Evolutionary conservation across 1,140 invertebrate genomes (phyloP).

Genomic region (Macrocentrus cingulum): DNA sequence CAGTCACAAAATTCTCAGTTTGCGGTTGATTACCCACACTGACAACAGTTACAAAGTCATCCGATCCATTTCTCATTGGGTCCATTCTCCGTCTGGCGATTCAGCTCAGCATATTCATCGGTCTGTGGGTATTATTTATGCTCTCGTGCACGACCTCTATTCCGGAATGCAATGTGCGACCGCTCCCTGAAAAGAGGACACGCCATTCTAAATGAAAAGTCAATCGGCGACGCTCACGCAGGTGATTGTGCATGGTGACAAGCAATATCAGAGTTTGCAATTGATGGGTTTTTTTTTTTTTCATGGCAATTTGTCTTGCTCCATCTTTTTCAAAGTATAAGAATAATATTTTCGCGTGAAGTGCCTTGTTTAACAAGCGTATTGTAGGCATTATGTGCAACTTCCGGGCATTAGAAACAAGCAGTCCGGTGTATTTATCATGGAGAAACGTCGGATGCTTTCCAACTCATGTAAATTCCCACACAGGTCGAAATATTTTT

Average conservation of each 20-base stretch:
- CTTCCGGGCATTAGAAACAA: not conserved
- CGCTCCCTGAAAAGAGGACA: slow-evolving; percentile 41
- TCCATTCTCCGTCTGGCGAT: slow-evolving; percentile 35
- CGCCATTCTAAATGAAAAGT: slow-evolving; percentile 23
- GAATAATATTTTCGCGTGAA: too few species aligned
- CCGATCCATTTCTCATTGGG: slow-evolving; percentile 36
- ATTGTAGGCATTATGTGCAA: not conserved
- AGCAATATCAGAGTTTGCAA: not conserved
- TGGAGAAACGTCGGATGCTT: slow-evolving; percentile 14
- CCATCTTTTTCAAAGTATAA: too few species aligned
- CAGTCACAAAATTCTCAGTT: slow-evolving; percentile 56
- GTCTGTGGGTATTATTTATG: not conserved
- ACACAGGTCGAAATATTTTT: slow-evolving; percentile 21
- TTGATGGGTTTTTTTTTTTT: too few species aligned
- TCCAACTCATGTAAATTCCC: slow-evolving; percentile 18
- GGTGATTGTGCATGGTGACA: not conserved
- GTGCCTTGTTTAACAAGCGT: too few species aligned
- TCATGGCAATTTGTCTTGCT: too few species aligned
- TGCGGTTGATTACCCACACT: slow-evolving; percentile 60
- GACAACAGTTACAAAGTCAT: slow-evolving; percentile 71
- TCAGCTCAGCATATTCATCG: slow-evolving; percentile 26
- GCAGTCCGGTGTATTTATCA: not conserved
- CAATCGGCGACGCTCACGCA: not conserved
- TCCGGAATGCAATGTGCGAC: slow-evolving; percentile 35
- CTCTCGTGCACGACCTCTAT: slow-evolving; percentile 20